Conservation (phyloP, 2,888 invertebrate species). For the Mycalesis mineus region DNA sequence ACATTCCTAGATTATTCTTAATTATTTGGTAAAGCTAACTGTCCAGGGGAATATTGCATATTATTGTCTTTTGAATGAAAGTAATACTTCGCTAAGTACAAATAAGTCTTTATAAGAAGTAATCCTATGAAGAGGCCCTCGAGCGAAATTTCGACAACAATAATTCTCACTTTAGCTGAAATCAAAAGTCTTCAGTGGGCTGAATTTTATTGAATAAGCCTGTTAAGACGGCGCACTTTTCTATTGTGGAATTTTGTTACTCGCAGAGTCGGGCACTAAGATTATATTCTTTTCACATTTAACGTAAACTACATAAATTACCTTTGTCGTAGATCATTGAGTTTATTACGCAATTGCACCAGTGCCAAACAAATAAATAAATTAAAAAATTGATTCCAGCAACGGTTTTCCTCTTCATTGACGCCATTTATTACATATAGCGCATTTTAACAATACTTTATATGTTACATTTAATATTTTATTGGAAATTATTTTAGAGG, state of each 20-base stretch:
- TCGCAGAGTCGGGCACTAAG: not conserved
- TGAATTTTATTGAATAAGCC: constrained; percentile 3
- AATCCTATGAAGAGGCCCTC: not conserved
- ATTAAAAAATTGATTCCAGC: no score
- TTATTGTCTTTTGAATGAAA: not conserved
- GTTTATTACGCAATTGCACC: no score
- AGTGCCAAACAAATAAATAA: no score
- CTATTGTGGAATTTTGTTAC: not conserved
- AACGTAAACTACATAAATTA: not conserved
- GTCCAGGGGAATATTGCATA: not conserved
- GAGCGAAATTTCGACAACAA: constrained; percentile 7
- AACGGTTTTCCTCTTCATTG: no score
- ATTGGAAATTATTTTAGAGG: no score
- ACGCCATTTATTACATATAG: no score
- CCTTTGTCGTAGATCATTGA: no score
- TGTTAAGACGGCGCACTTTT: not conserved
- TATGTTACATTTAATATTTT: no score
- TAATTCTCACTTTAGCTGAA: constrained; percentile 9
- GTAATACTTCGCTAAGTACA: not conserved
- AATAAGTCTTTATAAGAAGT: not conserved
- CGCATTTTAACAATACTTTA: no score
- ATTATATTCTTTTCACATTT: not conserved
- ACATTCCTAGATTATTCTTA: no score
- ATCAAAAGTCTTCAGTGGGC: constrained; percentile 6
- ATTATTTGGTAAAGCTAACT: no score